Base-by-base conservation (phyloP, 1,140 invertebrate genomes). In the Drosophila pruinosa region DNA sequence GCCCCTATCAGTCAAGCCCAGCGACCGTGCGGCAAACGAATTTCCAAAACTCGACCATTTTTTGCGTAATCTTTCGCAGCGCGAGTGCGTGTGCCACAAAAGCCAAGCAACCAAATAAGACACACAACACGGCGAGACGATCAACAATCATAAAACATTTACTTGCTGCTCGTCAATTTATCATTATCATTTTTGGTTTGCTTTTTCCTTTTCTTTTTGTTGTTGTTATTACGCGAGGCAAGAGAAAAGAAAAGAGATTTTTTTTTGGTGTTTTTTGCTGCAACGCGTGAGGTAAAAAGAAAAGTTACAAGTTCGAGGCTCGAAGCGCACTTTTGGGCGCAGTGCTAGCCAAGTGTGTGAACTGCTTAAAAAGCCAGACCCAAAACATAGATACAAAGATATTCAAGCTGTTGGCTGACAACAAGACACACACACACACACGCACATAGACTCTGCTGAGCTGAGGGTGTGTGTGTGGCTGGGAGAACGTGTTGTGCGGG, bases 261-360 rank as follows among this genome's bases (percentile, higher is more conserved):
- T 62, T 53, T 22, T 26, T n/a, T 36, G 12, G 36, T 15, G 52
- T n/a, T 45, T 59, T 12, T 34, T 56, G n/a, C n/a, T 26, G 36
- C 59, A 12, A 28, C 56, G 63, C 63, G 63, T 69, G 57, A 41
- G 57, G 53, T 12, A 14, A 59, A 41, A 52, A 5, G 4, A 12
- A 56, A 45, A 45, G 22, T 41, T 31, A 59, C 28, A 48, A 54
- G 36, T 36, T 62, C 31, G 64, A 39, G 48, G 21, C 45, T 61
- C 47, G 53, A 21, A 73, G 71, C 57, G 54, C 57, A 57, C 57
- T 69, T 73, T 73, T 47, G 6, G 31, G 71, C 67, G 67, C 59
- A 31, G 39, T 53, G 45, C 24, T 53, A 6, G 28, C 14, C 52
- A 39, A 52, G 45, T 50, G 36, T 17, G 65, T 53, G 65, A 68